Conservation (phyloP, 1,140 invertebrate genomes). For the Sminthurides bifidus region DNA sequence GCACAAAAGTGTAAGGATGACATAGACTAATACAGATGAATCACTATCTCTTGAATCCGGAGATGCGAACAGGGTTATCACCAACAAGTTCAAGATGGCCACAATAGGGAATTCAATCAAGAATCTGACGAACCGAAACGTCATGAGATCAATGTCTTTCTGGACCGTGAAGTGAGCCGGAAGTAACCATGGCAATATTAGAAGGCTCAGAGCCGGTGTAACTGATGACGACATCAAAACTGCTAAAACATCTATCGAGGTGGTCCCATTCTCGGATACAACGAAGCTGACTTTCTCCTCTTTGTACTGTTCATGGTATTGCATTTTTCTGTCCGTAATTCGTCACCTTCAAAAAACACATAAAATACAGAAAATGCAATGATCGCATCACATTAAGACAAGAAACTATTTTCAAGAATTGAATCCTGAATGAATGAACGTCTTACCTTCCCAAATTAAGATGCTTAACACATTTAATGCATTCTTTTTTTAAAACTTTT, state of each 20-base stretch:
- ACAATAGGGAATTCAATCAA: slow-evolving; percentile 25
- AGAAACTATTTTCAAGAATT: no score
- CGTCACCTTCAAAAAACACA: no score
- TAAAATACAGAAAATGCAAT: no score
- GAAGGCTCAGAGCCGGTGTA: slow-evolving; percentile 13
- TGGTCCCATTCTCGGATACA: slow-evolving; percentile 23
- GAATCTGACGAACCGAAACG: slow-evolving; percentile 8
- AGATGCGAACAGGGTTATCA: slow-evolving; percentile 19
- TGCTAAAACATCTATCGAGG: slow-evolving; percentile 14
- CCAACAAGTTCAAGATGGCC: slow-evolving; percentile 6
- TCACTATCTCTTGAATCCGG: neutral
- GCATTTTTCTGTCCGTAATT: no score
- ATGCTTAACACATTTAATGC: no score
- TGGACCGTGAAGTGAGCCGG: slow-evolving; percentile 6
- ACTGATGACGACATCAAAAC: slow-evolving; percentile 20
- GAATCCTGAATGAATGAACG: no score
- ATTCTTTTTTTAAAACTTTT: no score
- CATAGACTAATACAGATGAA: no score
- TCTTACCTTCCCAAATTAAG: no score
- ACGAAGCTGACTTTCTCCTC: slow-evolving; percentile 19
- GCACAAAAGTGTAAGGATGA: neutral
- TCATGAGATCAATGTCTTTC: neutral
- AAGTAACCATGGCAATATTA: slow-evolving; percentile 26
- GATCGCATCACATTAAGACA: no score
- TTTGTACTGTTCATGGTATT: no score